Conservation (phyloP, 1,140 invertebrate genomes). For the Potamilus streckersoni region DNA sequence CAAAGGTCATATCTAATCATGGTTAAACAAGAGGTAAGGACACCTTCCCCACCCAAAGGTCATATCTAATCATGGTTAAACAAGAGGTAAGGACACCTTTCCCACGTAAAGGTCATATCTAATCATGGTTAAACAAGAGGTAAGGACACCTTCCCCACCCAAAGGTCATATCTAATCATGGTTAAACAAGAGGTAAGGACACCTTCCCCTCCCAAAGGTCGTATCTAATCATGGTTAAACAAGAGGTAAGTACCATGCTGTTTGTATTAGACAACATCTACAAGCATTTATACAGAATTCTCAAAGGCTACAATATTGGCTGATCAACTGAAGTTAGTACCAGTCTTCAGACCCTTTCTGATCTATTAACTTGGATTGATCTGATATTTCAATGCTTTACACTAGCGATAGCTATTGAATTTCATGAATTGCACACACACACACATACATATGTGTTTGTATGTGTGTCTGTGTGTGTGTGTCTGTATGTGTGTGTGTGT, state of each 20-base stretch:
- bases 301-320: neutral
- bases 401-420: no score
- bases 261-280: neutral
- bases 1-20: conserved; percentile 42
- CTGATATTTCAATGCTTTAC: no score
- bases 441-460: no score
- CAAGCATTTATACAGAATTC: neutral
- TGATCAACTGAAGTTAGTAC: no score
- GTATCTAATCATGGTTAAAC: conserved; percentile 46
- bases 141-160: conserved; percentile 48
- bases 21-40: conserved; percentile 53
- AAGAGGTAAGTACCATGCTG: conserved; percentile 39
- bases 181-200: conserved; percentile 47
- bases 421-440: no score
- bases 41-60: conserved; percentile 43
- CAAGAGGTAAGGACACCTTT: conserved; percentile 47
- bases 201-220: conserved; percentile 44
- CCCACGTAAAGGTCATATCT: conserved; percentile 38
- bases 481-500: no score
- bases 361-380: no score
- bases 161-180: conserved; percentile 41
- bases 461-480: no score
- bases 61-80: conserved; percentile 46
- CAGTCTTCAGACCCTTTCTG: no score
- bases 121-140: conserved; percentile 51